Evolutionary conservation across 2,888 invertebrate genomes (phyloP).

Genomic region (Calameuta filiformis): DNA sequence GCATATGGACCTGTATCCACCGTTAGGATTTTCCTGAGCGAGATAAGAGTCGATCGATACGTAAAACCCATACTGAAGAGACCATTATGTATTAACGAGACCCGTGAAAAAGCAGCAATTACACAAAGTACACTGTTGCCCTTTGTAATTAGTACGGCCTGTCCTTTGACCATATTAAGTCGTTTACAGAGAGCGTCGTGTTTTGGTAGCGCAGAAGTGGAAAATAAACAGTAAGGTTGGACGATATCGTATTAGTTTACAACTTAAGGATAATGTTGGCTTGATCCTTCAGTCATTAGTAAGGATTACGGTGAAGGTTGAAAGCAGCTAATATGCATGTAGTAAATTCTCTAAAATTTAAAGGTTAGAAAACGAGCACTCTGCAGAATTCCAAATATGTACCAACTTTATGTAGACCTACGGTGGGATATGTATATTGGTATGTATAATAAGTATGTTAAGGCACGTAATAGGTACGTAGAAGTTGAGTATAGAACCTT

Average conservation of each 20-base stretch:
- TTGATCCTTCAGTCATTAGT: neutral
- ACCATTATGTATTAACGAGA: neutral
- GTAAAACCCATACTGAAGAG: neutral
- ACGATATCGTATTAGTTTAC: neutral
- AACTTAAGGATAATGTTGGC: neutral
- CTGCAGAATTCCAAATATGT: neutral
- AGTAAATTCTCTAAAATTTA: neutral
- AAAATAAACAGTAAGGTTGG: neutral
- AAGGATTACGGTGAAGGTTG: neutral
- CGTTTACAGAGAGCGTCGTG: neutral
- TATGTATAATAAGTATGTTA: neutral
- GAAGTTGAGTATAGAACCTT: neutral
- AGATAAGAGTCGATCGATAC: neutral
- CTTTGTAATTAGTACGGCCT: neutral
- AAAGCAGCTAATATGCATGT: neutral
- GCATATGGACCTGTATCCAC: neutral
- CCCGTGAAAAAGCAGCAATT: neutral
- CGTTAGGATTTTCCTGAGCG: neutral
- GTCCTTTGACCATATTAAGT: neutral
- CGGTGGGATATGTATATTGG: neutral
- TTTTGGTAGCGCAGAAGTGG: neutral
- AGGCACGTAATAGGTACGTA: neutral
- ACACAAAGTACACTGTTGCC: neutral
- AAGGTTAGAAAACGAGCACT: neutral
- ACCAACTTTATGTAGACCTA: neutral